Evolutionary conservation across 2,888 invertebrate genomes (phyloP).

Genomic region (Hydriomena furcata): DNA sequence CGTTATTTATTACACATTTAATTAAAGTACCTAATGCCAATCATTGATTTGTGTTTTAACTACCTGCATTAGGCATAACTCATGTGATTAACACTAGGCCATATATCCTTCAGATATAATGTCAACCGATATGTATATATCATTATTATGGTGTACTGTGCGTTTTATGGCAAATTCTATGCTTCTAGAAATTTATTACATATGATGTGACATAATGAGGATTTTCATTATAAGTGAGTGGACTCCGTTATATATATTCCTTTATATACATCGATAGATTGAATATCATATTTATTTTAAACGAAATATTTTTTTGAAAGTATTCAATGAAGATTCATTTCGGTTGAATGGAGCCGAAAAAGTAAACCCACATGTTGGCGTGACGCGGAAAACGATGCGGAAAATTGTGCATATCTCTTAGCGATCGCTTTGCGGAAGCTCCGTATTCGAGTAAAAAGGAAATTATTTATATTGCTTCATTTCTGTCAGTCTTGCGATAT

Average conservation of each 20-base stretch:
- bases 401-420: constrained; percentile 38
- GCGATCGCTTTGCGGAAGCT: constrained; percentile 27
- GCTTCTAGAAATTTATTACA: too few species aligned
- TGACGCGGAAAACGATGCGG: constrained; percentile 31
- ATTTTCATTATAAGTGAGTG: too few species aligned
- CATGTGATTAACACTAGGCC: neutral
- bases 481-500: constrained; percentile 17
- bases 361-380: constrained; percentile 33
- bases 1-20: constrained; percentile 21
- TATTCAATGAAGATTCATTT: constrained; percentile 25
- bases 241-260: too few species aligned
- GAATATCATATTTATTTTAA: too few species aligned
- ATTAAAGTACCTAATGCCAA: neutral
- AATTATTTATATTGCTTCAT: constrained; percentile 34
- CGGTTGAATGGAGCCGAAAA: constrained; percentile 33
- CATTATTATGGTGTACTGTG: too few species aligned
- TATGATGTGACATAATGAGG: too few species aligned
- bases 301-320: neutral
- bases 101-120: neutral
- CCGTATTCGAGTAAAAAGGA: constrained; percentile 11
- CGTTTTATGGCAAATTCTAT: too few species aligned
- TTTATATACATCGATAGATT: too few species aligned
- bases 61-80: neutral
- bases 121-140: neutral
- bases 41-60: neutral